Base-by-base conservation (phyloP, 2,888 invertebrate genomes). In the Eudemis profundana region DNA sequence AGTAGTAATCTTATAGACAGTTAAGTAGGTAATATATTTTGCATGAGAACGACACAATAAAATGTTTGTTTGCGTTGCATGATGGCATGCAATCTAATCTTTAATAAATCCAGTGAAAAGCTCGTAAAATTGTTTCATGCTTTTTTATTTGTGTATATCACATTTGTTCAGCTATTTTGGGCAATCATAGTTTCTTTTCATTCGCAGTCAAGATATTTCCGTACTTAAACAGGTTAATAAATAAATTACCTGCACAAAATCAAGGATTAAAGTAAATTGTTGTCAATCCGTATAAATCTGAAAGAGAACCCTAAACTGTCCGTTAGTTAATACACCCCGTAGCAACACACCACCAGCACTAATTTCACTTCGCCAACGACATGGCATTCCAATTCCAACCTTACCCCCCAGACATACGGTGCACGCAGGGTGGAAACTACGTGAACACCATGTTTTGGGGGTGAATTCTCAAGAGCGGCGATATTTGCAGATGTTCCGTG, bases 271-370 rank as follows among this genome's bases (percentile, higher is more conserved):
- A 19, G 10, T 5, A 5, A 19, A n/a, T n/a, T 21, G 46, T 21
- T 42, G 3, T 12, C 19, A 46, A 21, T 5, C 46, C n/a, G n/a
- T n/a, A n/a, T n/a, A n/a, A 50, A 50, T 62, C 36, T 4, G 12
- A 21, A 14, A 49, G 3, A 27, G 65, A 47, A 27, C 61, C 46
- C 57, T 40, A 57, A 62, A 46, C 33, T 68, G 63, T 69, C 72
- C 74, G 80, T 82, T 80, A 81, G 76, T 79, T 72, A 73, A 71
- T 74, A 73, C 79, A 79, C 81, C 81, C 79, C 77, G 72, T 83
- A 77, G 83, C 77, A 82, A 83, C 81, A 69, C 69, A 68, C 59
- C 27, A 68, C 73, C 71, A 72, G 66, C 65, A 70, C 68, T 38
- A 61, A 47, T 47, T 69, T 49, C 70, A 51, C 46, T 42, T 54